These are phyloP conservation scores for Eretmochelys imbricata DNA, from an alignment of 2,113 vertebrate genomes.

Conservation along the genomic window DNA sequence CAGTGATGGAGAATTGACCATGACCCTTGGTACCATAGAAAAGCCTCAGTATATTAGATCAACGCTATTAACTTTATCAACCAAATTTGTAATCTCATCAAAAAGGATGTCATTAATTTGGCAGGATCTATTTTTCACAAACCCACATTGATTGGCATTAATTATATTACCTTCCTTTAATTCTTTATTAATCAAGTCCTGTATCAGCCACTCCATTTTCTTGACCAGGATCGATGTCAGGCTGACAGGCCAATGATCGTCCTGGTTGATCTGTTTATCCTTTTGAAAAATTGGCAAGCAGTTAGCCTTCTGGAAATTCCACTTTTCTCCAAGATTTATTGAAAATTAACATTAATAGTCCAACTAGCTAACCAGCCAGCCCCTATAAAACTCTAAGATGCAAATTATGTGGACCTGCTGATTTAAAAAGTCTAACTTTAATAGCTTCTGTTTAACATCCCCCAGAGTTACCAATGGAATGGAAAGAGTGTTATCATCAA, in stretches of 20 bases:
- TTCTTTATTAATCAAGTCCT: neutral
- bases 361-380: neutral
- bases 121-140: neutral
- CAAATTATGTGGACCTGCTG: neutral
- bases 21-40: neutral
- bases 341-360: neutral
- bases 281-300: neutral
- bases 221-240: neutral
- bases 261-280: neutral
- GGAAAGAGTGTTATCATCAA: neutral
- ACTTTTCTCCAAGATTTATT: neutral
- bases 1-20: neutral
- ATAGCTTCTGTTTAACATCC: neutral
- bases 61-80: neutral
- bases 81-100: neutral
- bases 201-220: neutral
- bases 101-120: neutral
- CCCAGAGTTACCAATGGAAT: neutral
- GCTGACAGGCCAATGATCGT: neutral
- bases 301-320: neutral
- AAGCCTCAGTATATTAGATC: neutral
- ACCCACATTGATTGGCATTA: neutral
- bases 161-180: neutral
- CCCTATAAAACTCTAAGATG: neutral
- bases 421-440: neutral